Conservation (phyloP, 2,113 vertebrate genomes). For the Alexandromys fortis region DNA sequence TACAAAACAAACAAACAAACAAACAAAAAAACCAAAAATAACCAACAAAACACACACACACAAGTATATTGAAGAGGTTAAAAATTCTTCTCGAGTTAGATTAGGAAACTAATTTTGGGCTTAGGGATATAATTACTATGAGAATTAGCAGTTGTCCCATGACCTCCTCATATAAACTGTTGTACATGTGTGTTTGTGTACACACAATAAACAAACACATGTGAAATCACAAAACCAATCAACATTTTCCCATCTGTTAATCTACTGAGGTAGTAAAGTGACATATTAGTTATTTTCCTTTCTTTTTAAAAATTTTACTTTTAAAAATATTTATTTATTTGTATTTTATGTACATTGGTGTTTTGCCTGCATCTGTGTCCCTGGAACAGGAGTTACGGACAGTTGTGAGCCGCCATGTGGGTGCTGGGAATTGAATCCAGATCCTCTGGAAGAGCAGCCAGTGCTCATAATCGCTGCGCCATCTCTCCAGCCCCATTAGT, state of each 20-base stretch:
- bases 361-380: no score
- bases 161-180: not conserved
- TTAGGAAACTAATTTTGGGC: not conserved
- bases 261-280: not conserved
- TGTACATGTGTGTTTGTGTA: not conserved
- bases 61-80: not conserved
- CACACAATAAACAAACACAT: not conserved
- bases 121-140: not conserved
- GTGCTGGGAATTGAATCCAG: no score
- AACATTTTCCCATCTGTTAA: not conserved
- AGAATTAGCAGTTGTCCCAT: not conserved
- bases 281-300: not conserved
- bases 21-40: not conserved
- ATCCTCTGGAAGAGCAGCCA: no score
- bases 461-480: no score
- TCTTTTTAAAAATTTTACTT: no score
- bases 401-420: no score
- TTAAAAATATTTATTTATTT: no score
- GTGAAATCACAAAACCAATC: not conserved
- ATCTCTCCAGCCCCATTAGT: no score
- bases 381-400: no score
- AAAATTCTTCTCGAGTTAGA: conserved; percentile 41
- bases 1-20: not conserved
- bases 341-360: no score
- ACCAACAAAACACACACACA: not conserved